Conservation (phyloP, 2,797 vertebrate species). For the Argya squamiceps region DNA sequence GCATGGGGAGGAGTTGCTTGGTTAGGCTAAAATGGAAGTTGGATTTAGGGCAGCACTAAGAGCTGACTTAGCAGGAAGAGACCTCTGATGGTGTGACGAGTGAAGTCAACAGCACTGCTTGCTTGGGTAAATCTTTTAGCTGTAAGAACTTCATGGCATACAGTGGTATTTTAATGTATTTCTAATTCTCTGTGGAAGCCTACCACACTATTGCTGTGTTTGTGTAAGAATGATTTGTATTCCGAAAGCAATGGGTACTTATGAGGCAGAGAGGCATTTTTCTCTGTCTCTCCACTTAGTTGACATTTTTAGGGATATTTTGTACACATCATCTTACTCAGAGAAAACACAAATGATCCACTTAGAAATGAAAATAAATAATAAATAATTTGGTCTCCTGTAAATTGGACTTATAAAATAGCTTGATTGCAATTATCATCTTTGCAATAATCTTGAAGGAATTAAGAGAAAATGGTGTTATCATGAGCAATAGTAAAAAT, state of each 20-base stretch:
- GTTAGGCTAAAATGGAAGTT: background rate
- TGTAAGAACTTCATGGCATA: background rate
- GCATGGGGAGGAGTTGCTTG: background rate
- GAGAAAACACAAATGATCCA: conserved; percentile 59
- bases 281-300: conserved; percentile 7
- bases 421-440: conserved; percentile 66
- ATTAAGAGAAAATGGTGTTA: conserved; percentile 14
- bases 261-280: conserved; percentile 4
- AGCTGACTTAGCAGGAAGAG: background rate
- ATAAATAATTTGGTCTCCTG: conserved; percentile 62
- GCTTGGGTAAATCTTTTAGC: background rate
- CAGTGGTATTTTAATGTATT: background rate
- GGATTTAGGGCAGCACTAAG: background rate
- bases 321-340: background rate
- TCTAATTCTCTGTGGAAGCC: background rate
- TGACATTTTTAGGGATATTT: conserved; percentile 43
- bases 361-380: conserved; percentile 65
- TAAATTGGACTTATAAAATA: conserved; percentile 62
- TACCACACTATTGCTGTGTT: background rate
- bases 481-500: background rate
- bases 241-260: conserved; percentile 1
- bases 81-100: fast-evolving
- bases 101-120: background rate
- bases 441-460: conserved; percentile 62
- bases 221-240: conserved; percentile 25